Evolutionary conservation across 2,797 vertebrate species (phyloP), one percentile per base, ranked within the genome.

Genomic region (Hypotaenidia philippensis): DNA sequence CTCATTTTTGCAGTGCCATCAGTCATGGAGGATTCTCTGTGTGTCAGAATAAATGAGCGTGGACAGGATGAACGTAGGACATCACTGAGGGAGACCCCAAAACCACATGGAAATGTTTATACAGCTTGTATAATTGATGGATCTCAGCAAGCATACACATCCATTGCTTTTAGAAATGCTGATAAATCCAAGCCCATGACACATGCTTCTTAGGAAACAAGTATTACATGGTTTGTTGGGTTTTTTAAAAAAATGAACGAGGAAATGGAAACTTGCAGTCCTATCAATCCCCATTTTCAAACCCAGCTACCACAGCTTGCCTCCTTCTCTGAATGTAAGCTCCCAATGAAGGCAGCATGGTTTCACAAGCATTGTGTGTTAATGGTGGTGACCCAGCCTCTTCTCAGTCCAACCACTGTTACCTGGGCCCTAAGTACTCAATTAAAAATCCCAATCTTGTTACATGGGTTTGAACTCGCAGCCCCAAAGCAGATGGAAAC

Each of bases 41-140:
- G 38, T 38, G 82, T 69, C 72, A 70, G 76, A 90, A 69, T 68
- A 86, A 92, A 94, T 69, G 38, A 95, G 57, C 6, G 1, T 55
- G 85, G 80, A 90, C 80, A 70, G 77, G 38, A 34, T 29, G 87
- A 77, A 88, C 32, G 0, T 4, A 70, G 63, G 66, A 86, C 69
- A 68, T 65, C 61, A 23, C 47, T 23, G 65, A 89, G 70, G 85
- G 59, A 93, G 83, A 96, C 87, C 78, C 94, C 66, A 36, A 94
- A 96, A 72, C 89, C 94, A 81, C 93, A 87, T 60, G 87, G 79
- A 89, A 94, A 56, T 60, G 71, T 86, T 96, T 94, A 93, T 84
- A 56, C 40, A 88, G 77, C 36, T 93, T 75, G 83, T 49, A 44
- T 29, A 91, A 87, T 68, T 92, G 76, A 93, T 82, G 83, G 85